These are phyloP conservation scores for Gambusia yucatana DNA, from an alignment of 2,797 vertebrate genomes.

Conservation along the genomic window DNA sequence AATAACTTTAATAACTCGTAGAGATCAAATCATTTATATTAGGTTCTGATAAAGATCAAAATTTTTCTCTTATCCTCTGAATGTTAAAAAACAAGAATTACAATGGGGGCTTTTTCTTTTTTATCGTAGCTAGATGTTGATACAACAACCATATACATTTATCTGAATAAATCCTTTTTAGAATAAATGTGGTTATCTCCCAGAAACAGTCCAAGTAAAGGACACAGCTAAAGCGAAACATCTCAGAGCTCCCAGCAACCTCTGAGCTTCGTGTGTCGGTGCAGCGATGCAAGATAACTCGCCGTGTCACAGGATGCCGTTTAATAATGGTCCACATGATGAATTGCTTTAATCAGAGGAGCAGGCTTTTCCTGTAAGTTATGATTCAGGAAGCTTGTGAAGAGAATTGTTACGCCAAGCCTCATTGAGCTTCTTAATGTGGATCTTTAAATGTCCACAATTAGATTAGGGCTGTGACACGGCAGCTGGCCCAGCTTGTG, in stretches of 20 bases:
- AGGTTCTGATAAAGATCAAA: not conserved
- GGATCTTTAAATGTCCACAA: conserved; percentile 86
- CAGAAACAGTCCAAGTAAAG: not conserved
- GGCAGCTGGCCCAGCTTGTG: conserved; percentile 15
- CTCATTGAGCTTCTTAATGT: conserved; percentile 89
- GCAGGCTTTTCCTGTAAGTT: conserved; percentile 81
- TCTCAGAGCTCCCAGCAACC: conserved; percentile 24
- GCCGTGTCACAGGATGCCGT: conserved; percentile 59
- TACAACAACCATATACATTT: not conserved
- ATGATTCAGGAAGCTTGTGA: conserved; percentile 85
- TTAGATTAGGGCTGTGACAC: conserved; percentile 79
- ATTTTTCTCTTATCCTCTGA: not conserved
- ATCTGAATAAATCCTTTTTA: not conserved
- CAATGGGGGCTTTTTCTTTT: not conserved
- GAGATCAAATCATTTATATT: not conserved
- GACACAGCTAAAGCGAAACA: not conserved
- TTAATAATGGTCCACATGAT: conserved; percentile 80
- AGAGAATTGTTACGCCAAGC: conserved; percentile 86
- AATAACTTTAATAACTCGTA: not conserved
- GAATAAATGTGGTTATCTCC: not conserved
- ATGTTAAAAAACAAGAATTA: not conserved
- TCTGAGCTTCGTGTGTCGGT: conserved; percentile 22
- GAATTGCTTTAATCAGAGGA: conserved; percentile 87
- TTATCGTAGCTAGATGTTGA: not conserved
- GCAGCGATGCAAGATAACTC: conserved; percentile 57